Percentiles rank a stretch among this genome's conserved stretches.
Evolutionary conservation across 2,113 vertebrate genomes (phyloP).

Genomic region (Cichladusa arquata): DNA sequence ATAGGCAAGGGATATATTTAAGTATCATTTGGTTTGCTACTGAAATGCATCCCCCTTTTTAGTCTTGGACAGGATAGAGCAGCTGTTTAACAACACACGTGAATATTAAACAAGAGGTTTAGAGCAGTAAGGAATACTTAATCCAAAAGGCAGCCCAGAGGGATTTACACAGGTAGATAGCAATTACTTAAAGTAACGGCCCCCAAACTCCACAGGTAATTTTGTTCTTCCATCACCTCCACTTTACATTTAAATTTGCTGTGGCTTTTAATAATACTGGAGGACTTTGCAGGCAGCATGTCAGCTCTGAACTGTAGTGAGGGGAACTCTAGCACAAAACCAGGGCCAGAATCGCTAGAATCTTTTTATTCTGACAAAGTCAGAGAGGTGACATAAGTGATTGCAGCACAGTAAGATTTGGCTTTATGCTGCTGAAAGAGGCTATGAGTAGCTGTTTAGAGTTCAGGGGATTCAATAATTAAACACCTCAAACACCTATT

Average conservation of each 20-base stretch:
- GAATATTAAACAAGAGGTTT: conserved; percentile 40
- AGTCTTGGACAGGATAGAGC: not conserved
- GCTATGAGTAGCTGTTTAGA: not conserved
- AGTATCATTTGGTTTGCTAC: not conserved
- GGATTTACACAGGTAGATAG: not conserved
- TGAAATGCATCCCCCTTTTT: not conserved
- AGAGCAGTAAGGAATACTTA: conserved; percentile 8
- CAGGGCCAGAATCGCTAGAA: not conserved
- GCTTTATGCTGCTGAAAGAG: not conserved
- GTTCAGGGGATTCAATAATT: not conserved
- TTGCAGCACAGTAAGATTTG: not conserved
- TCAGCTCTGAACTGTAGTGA: not conserved
- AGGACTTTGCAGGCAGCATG: not conserved
- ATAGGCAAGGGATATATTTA: not conserved
- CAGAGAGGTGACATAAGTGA: not conserved
- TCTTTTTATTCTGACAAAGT: not conserved
- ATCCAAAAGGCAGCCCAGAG: not conserved
- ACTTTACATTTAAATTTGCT: not conserved
- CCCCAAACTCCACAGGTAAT: not conserved
- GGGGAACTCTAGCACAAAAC: not conserved
- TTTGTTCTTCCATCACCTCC: not conserved
- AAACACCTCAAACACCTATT: not conserved
- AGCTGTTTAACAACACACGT: not conserved
- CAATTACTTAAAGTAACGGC: not conserved
- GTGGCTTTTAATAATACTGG: not conserved